Base-by-base conservation (phyloP, 1,140 invertebrate species). In the Drosophila paulistorum region DNA sequence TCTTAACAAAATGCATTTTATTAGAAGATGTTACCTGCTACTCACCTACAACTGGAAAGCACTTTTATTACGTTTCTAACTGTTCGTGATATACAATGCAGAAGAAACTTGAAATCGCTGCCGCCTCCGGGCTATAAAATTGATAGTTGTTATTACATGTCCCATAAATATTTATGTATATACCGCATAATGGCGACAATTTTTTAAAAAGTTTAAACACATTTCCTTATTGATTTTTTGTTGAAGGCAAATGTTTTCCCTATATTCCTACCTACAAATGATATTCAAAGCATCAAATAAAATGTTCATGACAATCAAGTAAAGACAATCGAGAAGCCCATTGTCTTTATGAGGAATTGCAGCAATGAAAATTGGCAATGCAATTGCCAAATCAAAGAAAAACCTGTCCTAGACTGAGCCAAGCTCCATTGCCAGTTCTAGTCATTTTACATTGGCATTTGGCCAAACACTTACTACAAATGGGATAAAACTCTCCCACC, bases 141-240 rank as follows among this genome's bases (percentile, higher is more conserved):
- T 59, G 30, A 59, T 37, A 33, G 57, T 59, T 59, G 37, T 59
- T 59, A 17, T 13, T 59, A 37, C 57, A 59, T 37, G 57, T 37
- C 30, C 69, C 51, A 81, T 82, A 86, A 86, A 86, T 81, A 86
- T 82, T 76, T 86, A 72, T 79, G 54, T 55, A 58, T 79, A 57
- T 55, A 58, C 57, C 71, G 74, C 71, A 81, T 72, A 78, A 81
- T 65, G 71, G 57, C 26, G 67, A 68, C 63, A 61, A 58, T 76
- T 83, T 83, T 33, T 39, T 14, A 20, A 51, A 51, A 51, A 23
- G 45, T 51, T 51, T 51, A 51, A 9, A 51, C 45, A 51, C 45
- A 51, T 51, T 51, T 51, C 11, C 45, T 51, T 51, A 51, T 51
- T 51, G 45, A 51, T 23, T 48, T 48, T 37, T 37, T 17, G 17